These are phyloP conservation scores for Myotis davidii DNA, from an alignment of 2,113 vertebrate species.

Conservation along the genomic window DNA sequence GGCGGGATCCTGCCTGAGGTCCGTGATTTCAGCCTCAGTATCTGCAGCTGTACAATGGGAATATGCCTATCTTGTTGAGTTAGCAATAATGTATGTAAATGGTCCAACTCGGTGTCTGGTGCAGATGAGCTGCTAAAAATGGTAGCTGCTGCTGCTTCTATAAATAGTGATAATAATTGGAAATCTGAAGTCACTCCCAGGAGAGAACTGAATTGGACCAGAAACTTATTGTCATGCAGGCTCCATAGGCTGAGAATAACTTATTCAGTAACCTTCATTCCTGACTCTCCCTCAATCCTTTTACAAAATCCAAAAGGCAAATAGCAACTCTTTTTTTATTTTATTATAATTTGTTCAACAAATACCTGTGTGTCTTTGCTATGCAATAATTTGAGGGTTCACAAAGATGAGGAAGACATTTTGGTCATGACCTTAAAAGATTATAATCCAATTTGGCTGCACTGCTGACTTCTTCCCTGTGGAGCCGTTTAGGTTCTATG, in stretches of 20 bases:
- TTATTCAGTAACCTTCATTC: not conserved
- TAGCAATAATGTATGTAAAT: not conserved
- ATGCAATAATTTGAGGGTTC: constrained; percentile 19
- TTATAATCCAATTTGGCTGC: not conserved
- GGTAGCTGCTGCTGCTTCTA: not conserved
- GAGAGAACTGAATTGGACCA: not conserved
- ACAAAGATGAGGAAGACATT: constrained; percentile 38
- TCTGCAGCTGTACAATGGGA: not conserved
- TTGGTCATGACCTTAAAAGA: constrained; percentile 36
- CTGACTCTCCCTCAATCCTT: not conserved
- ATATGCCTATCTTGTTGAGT: not conserved
- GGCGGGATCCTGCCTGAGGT: not conserved
- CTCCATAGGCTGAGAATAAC: not conserved
- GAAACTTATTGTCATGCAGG: not conserved
- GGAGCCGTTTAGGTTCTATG: not conserved
- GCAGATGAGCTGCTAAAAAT: not conserved
- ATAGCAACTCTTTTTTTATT: constrained; percentile 56
- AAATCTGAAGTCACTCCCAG: not conserved
- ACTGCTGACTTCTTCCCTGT: not conserved
- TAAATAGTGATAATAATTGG: not conserved
- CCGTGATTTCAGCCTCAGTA: not conserved
- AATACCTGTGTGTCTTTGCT: constrained; percentile 34
- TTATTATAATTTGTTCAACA: constrained; percentile 61
- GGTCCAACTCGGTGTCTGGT: not conserved
- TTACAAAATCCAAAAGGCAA: constrained; percentile 70